Evolutionary conservation across 2,797 vertebrate genomes (phyloP).

Genomic region (Lycodopsis pacificus): DNA sequence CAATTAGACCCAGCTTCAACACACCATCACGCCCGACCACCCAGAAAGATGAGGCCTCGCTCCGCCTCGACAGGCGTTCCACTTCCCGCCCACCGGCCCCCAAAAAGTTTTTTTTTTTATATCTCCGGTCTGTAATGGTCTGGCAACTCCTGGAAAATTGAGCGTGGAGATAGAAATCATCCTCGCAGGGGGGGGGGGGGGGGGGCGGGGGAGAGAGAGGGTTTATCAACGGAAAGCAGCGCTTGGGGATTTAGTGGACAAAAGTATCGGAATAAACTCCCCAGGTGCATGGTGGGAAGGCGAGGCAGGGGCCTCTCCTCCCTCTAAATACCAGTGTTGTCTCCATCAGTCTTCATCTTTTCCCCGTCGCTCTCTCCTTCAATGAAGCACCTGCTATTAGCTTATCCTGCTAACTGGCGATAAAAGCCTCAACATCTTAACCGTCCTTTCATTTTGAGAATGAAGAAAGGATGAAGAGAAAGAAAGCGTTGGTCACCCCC

Average conservation of each 20-base stretch:
- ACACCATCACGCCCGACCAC: slow-evolving; percentile 60
- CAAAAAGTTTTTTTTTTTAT: slow-evolving; percentile 36
- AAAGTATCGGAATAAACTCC: slow-evolving; percentile 63
- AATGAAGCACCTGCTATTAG: slow-evolving; percentile 60
- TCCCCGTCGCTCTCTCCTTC: slow-evolving; percentile 55
- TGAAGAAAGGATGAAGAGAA: slow-evolving; percentile 36
- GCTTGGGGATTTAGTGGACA: slow-evolving; percentile 62
- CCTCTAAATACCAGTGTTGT: slow-evolving; percentile 61
- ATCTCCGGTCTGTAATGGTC: slow-evolving; percentile 63
- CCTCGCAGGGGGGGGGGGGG: slow-evolving; percentile 13
- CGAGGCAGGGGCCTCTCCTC: slow-evolving; percentile 26
- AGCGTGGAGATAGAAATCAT: slow-evolving; percentile 69
- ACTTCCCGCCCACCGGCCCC: slow-evolving; percentile 42
- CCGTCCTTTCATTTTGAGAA: slow-evolving; percentile 40
- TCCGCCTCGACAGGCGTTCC: slow-evolving; percentile 54
- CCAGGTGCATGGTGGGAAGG: slow-evolving; percentile 63
- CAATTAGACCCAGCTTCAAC: slow-evolving; percentile 75
- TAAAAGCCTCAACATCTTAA: slow-evolving; percentile 70
- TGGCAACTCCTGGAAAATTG: slow-evolving; percentile 70
- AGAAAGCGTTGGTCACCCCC: neutral
- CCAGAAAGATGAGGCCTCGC: slow-evolving; percentile 65
- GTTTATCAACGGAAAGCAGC: slow-evolving; percentile 70
- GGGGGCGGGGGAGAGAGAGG: slow-evolving; percentile 27
- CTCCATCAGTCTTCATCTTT: slow-evolving; percentile 42
- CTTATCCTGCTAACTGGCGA: slow-evolving; percentile 65